Evolutionary conservation across 2,888 invertebrate genomes (phyloP), one percentile per base, ranked within the genome.

Genomic region (Acleris holmiana): DNA sequence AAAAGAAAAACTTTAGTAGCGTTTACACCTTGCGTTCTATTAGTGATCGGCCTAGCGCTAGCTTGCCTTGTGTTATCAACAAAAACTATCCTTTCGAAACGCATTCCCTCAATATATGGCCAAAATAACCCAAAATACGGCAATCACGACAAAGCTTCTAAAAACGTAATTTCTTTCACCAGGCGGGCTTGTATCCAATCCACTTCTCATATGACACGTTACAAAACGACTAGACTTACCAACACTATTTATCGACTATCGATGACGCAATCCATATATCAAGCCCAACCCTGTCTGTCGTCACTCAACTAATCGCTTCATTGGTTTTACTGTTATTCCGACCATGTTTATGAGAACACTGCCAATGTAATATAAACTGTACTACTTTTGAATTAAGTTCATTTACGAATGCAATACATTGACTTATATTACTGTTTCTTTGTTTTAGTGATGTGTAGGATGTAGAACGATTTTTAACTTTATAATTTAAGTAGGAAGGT

Each of bases 221-320:
- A 29, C 50, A 51, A 40, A 40, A 1, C 40, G 40, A 19, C 29
- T 35, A 35, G 21, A 57, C 15, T 57, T 21, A 58, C 53, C 53
- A 41, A 54, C 51, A 35, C 5, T 21, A n/a, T 19, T 44, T 35
- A 59, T 59, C 64, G 48, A 54, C 40, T 63, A 60, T 67, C 59
- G 54, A 65, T 60, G 35, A 49, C 21, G 48, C 17, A 50, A 13
- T 15, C 48, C 19, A 56, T 44, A 59, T 41, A 46, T 59, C 49
- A 59, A 10, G 35, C 59, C 44, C 60, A 55, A 19, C 65, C 49
- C 50, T 60, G 40, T 19, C 59, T 60, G 54, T 65, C 60, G 49
- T 49, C 65, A 64, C 53, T 53, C 41, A 15, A 46, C 65, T 65
- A 55, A 65, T 65, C 65, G 65, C 65, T 65, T 60, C 60, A 65